Conservation (phyloP, 2,888 invertebrate genomes). For the Tetragonisca angustula region DNA sequence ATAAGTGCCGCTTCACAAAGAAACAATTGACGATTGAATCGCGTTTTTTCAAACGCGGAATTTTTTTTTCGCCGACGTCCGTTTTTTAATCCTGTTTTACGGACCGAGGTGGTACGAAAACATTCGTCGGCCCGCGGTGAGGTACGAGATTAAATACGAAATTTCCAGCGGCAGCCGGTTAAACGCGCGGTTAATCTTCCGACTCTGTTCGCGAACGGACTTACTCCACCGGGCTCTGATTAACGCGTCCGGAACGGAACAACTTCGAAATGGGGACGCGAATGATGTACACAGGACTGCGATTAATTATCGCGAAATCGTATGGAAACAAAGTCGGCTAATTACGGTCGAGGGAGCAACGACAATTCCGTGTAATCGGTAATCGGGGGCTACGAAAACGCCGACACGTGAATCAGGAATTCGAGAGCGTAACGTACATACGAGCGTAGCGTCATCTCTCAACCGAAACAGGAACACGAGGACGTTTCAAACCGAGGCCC, state of each 20-base stretch:
- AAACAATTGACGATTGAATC: background rate
- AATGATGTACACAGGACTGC: slow-evolving; percentile 22
- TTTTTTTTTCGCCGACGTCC: slow-evolving; percentile 9
- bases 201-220: slow-evolving; percentile 7
- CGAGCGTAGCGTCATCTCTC: background rate
- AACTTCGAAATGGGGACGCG: slow-evolving; percentile 20
- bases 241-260: slow-evolving; percentile 42
- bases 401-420: background rate
- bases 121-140: slow-evolving; percentile 13
- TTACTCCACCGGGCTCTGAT: slow-evolving; percentile 34
- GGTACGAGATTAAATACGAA: slow-evolving; percentile 34
- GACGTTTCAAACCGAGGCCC: background rate
- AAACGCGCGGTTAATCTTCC: slow-evolving; percentile 44
- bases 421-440: background rate
- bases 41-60: slow-evolving; percentile 5
- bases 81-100: slow-evolving; percentile 24
- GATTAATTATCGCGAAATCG: slow-evolving; percentile 52
- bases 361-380: slow-evolving; percentile 41
- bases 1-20: background rate
- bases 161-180: background rate
- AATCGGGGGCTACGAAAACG: slow-evolving; percentile 3
- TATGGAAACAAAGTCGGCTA: slow-evolving; percentile 45
- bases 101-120: slow-evolving; percentile 8
- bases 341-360: slow-evolving; percentile 42
- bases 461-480: slow-evolving; percentile 4